Conservation (phyloP, 2,888 invertebrate species). For the Microctonus brassicae region DNA sequence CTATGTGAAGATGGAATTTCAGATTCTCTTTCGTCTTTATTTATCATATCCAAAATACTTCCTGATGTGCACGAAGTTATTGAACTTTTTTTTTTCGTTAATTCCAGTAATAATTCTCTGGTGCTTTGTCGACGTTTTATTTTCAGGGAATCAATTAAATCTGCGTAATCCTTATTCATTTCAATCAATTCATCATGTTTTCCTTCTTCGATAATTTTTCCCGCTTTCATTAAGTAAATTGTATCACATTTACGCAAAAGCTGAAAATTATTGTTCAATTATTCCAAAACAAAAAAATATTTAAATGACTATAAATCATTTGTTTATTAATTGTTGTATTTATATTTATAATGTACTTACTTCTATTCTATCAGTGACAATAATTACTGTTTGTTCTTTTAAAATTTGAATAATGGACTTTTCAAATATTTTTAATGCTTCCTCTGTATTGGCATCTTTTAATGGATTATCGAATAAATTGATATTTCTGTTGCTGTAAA, state of each 20-base stretch:
- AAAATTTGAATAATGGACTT: slow-evolving; percentile 46
- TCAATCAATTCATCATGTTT: slow-evolving; percentile 71
- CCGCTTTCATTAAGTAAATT: slow-evolving; percentile 73
- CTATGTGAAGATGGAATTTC: neutral
- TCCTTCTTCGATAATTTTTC: slow-evolving; percentile 72
- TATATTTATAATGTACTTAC: slow-evolving; percentile 31
- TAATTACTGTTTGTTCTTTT: slow-evolving; percentile 48
- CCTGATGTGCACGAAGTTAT: neutral
- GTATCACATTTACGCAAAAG: slow-evolving; percentile 73
- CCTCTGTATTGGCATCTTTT: slow-evolving; percentile 41
- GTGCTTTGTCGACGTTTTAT: slow-evolving; percentile 35
- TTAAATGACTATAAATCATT: neutral
- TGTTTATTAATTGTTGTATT: neutral
- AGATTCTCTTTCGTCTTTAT: slow-evolving; percentile 5
- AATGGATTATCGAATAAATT: slow-evolving; percentile 55
- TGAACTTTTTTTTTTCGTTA: neutral
- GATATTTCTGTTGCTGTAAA: slow-evolving; percentile 67
- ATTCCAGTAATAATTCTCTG: neutral
- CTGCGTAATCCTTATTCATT: slow-evolving; percentile 55
- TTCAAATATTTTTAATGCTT: slow-evolving; percentile 50
- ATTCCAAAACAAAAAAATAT: neutral
- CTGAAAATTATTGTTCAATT: slow-evolving; percentile 55
- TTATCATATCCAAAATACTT: slow-evolving; percentile 13
- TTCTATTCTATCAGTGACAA: slow-evolving; percentile 51
- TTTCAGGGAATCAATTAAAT: slow-evolving; percentile 45